Percentiles rank a stretch among this genome's conserved stretches.
Evolutionary conservation across 1,140 invertebrate genomes (phyloP).

Genomic region (Lysiphlebus fabarum): DNA sequence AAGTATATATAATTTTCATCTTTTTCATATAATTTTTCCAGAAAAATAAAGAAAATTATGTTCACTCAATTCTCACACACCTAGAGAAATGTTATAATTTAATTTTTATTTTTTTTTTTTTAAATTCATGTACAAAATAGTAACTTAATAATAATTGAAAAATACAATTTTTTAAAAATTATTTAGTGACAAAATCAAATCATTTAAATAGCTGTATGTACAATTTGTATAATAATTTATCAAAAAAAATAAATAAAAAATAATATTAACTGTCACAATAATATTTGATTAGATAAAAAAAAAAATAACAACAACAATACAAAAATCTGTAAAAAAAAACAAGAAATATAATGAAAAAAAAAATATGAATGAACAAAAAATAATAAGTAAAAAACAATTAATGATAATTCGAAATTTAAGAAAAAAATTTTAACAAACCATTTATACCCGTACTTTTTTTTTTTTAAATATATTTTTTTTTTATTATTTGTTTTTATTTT

Average conservation of each 20-base stretch:
- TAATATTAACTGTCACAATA: neutral
- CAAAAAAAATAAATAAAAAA: constrained; percentile 2
- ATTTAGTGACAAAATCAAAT: neutral
- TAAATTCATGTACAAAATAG: neutral
- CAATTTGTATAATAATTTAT: neutral
- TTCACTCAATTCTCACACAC: neutral
- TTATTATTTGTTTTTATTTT: too few species aligned
- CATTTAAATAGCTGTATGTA: neutral
- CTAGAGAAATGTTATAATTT: neutral
- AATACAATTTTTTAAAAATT: neutral
- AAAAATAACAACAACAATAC: too few species aligned
- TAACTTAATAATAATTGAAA: neutral
- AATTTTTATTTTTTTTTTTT: neutral
- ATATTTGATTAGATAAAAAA: too few species aligned
- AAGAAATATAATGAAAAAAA: too few species aligned
- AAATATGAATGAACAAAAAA: too few species aligned
- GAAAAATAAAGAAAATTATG: neutral
- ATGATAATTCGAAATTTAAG: too few species aligned
- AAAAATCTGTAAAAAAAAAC: too few species aligned
- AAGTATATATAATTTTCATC: constrained; percentile 2
- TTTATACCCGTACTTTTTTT: too few species aligned
- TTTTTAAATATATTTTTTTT: too few species aligned
- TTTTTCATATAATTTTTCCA: constrained; percentile 1
- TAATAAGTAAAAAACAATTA: too few species aligned
- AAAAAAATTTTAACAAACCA: too few species aligned